Base-by-base conservation (phyloP, 1,140 invertebrate species). In the Drosophila pandora region DNA sequence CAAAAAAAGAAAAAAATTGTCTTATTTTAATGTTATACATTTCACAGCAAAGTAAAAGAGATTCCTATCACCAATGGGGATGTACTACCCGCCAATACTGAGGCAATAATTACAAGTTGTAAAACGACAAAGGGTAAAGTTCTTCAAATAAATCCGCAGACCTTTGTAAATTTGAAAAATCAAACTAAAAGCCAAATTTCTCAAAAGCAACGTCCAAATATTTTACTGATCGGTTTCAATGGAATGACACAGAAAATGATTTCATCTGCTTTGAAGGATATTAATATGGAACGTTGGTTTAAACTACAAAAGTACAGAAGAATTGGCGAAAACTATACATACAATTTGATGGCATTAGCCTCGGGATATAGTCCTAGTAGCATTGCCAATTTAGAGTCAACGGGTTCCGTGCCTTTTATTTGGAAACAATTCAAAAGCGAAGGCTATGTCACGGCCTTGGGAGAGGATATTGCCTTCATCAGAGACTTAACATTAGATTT, bases 321-420 rank as follows among this genome's bases (percentile, higher is more conserved):
- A 13, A 43, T 43, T n/a, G 41, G 41, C n/a, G 41, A 43, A 17
- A 43, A 17, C 41, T 43, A 43, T 21, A 43, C 41, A 13, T 43
- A 6, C 5, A 43, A 43, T n/a, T 21, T 43, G 13, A 17, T 43
- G 41, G 41, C 41, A 12, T 21, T 43, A 5, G n/a, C 17, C 8
- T 43, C 41, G 13, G 41, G 41, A 17, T 21, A 43, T 43, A 43
- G 41, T 21, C 13, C 41, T 13, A 43, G 41, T 43, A 8, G 13
- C 41, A 21, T 43, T 43, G 5, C 8, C 41, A 43, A 43, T 21
- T 7, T 21, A n/a, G 41, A 17, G 4, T 43, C 41, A 2, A 6
- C 10, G 17, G 13, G 0, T 2, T 43, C 41, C 2, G n/a, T 21
- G 5, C 41, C 41, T 8, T 43, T 43, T 9, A 43, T 43, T 43